These are phyloP conservation scores for Meiosimyza platycephala DNA, from an alignment of 2,888 invertebrate genomes.

Conservation along the genomic window DNA sequence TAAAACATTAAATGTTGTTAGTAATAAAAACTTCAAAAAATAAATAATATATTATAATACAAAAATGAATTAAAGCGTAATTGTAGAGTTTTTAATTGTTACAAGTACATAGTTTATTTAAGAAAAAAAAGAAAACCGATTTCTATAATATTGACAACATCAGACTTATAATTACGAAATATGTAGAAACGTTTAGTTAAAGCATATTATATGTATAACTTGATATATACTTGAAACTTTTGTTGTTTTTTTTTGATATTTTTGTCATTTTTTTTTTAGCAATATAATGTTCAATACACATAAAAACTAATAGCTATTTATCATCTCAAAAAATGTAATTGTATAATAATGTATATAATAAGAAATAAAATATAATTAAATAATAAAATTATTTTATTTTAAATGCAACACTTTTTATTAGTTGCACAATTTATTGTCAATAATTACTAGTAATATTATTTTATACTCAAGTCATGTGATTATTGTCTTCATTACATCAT, in stretches of 20 bases:
- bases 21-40: too few species aligned
- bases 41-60: too few species aligned
- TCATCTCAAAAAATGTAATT: conserved; percentile 29
- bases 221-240: conserved; percentile 12
- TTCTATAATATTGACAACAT: conserved; percentile 57
- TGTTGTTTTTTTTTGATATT: conserved; percentile 24
- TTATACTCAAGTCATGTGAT: not conserved
- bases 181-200: conserved; percentile 33
- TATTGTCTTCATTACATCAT: conserved; percentile 22
- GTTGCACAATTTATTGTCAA: conserved; percentile 14
- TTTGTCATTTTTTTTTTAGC: conserved; percentile 21
- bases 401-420: conserved; percentile 24
- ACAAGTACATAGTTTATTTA: not conserved
- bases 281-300: conserved; percentile 8
- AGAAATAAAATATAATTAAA: too few species aligned
- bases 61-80: not conserved
- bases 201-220: not conserved
- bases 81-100: not conserved
- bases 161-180: conserved; percentile 63
- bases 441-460: not conserved
- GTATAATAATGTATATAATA: conserved; percentile 28
- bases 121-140: not conserved
- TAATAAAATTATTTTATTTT: conserved; percentile 19
- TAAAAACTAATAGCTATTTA: not conserved
- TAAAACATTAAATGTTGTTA: too few species aligned